Conservation (phyloP, 2,113 vertebrate genomes). For the Machaerirhynchus nigripectus region DNA sequence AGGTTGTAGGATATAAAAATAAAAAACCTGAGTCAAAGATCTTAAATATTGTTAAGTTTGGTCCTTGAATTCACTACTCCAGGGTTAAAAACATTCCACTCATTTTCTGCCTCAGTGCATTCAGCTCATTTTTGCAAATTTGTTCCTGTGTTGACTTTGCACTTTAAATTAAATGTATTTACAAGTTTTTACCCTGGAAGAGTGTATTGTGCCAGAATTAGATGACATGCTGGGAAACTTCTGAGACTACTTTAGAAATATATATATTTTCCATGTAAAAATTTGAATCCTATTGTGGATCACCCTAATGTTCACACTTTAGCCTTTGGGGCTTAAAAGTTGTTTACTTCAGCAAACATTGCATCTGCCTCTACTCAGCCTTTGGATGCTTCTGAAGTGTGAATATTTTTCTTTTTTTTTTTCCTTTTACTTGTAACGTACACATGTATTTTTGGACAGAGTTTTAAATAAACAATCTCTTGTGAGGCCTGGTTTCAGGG, state of each 20-base stretch:
- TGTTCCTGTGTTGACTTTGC: neutral
- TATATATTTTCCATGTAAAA: neutral
- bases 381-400: neutral
- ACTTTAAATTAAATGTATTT: neutral
- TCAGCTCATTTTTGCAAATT: neutral
- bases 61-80: neutral
- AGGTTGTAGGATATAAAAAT: neutral
- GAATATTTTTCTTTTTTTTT: neutral
- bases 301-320: neutral
- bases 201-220: neutral
- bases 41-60: neutral
- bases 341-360: neutral
- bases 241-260: neutral
- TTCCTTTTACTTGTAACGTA: accelerated
- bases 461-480: neutral
- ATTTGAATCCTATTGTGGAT: neutral
- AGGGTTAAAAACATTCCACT: neutral
- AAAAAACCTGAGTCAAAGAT: neutral
- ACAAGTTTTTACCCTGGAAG: neutral
- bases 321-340: neutral
- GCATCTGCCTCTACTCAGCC: neutral
- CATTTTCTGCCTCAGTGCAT: neutral
- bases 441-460: neutral
- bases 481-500: neutral
- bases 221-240: neutral